Evolutionary conservation across 2,113 vertebrate species (phyloP), one percentile per base, ranked within the genome.

Genomic region (Myiopsitta monachus): DNA sequence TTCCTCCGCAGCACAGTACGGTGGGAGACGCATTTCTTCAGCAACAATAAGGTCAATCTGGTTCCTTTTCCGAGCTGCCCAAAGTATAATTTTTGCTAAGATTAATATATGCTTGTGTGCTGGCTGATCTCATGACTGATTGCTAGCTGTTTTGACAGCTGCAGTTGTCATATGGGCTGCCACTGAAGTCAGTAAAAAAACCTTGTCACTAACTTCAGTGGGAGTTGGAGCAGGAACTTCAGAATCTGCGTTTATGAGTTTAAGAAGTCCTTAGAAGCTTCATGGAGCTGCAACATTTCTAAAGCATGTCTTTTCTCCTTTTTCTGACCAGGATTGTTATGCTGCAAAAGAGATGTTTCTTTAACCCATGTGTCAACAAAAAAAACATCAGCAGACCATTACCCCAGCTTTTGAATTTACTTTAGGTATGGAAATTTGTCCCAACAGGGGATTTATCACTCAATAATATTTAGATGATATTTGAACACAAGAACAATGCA

Each of bases 81-180:
- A 76, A 95, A 96, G 83, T 94, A 94, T 74, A 91, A 93, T 92
- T 97, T 97, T 86, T 92, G 61, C 49, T 87, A 94, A 96, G 89
- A 94, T 81, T 24, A 77, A 90, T 66, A 84, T 24, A 47, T 59
- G n/a, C 18, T 54, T 81, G 61, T 82, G 57, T 36, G 61, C 57
- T 91, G 59, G 30, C 49, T 91, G 93, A 96, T 95, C 66, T 87
- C 72, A 67, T 66, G 36, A 59, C 77, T 95, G 95, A 94, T 95
- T 97, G 96, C 79, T 82, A 92, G 91, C 91, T 97, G 95, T 95
- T 97, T 78, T 97, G 96, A 96, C 94, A 98, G 94, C 86, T 93
- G 94, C 83, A 85, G 93, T 95, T 94, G 95, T 78, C 57, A 38
- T 33, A 87, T 7, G 44, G 82, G 26, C 85, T 90, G 51, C 51